Evolutionary conservation across 1,140 invertebrate species (phyloP), one percentile per base, ranked within the genome.

Genomic region (Eciton burchellii): DNA sequence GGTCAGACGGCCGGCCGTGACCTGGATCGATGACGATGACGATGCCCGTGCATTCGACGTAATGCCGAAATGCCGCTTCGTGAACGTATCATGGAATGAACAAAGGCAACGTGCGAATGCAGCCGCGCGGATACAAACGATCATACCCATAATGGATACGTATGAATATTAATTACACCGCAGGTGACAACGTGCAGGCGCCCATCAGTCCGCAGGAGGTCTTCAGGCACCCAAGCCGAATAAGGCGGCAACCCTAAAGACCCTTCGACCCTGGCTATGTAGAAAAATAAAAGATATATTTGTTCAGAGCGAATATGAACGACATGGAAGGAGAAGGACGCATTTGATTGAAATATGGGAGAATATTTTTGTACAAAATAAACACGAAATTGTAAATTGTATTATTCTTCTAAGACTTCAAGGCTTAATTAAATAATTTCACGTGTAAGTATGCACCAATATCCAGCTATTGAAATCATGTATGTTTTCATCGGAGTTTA

Each of bases 121-220:
- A 52, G 11, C 9, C 21, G 45, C 8, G 56, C 24, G 74, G 43
- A 29, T 35, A 29, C 52, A 47, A 60, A 52, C 59, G 49, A 83
- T 88, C 85, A 77, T 88, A 86, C 74, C 21, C 74, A 81, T 76
- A 81, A 86, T 79, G 62, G 49, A 72, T 89, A 89, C 82, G 71
- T 91, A 93, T 94, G 93, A 94, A 94, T 94, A 94, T 94, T 94
- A 93, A 94, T 94, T 94, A 94, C 91, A 92, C 83, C 87, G 88
- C 87, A 91, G 92, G 91, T 93, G 93, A 94, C 93, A 94, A 83
- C 82, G 85, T 82, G 71, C 91, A 93, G 92, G 93, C 71, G 68
- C 73, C 21, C 86, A 94, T 90, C 85, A 91, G 49, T 35, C 29
- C 1, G 26, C 49, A 93, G 81, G 91, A 94, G 92, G 89, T 93